These are phyloP conservation scores for Melanotaenia nigrans DNA, from an alignment of 2,797 vertebrate genomes.

Conservation along the genomic window DNA sequence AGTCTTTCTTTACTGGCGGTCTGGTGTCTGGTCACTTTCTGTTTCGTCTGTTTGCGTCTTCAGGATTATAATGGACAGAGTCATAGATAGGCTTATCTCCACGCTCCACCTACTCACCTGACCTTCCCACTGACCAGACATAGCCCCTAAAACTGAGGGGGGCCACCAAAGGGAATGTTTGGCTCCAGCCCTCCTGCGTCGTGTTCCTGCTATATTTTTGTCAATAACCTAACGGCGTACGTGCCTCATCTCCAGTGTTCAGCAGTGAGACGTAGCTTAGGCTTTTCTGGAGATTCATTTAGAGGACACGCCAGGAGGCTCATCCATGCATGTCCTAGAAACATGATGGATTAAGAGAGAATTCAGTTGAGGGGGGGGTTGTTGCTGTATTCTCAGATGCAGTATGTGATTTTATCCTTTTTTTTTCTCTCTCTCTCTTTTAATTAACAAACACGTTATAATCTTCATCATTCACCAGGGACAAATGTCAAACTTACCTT, in stretches of 20 bases:
- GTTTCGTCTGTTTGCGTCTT: slow-evolving; percentile 55
- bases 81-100: slow-evolving; percentile 71
- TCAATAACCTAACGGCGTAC: slow-evolving; percentile 33
- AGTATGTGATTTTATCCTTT: too few species aligned
- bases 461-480: too few species aligned
- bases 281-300: slow-evolving; percentile 19
- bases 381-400: too few species aligned
- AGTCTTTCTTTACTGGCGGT: slow-evolving; percentile 50
- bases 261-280: slow-evolving; percentile 23
- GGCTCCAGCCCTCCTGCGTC: slow-evolving; percentile 19
- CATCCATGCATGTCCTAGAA: too few species aligned
- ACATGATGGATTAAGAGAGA: too few species aligned
- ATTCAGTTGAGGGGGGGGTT: too few species aligned
- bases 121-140: slow-evolving; percentile 58
- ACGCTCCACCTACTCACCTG: slow-evolving; percentile 50
- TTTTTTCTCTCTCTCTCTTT: too few species aligned
- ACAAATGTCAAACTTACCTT: too few species aligned
- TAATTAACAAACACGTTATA: too few species aligned
- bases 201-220: slow-evolving; percentile 30
- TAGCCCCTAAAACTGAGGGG: slow-evolving; percentile 32
- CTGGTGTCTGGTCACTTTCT: slow-evolving; percentile 69
- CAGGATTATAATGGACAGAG: slow-evolving; percentile 54
- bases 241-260: slow-evolving; percentile 20
- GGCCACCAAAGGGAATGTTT: slow-evolving; percentile 35
- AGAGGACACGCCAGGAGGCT: background rate